Conservation (phyloP, 2,888 invertebrate species). For the Onchidella celtica region DNA sequence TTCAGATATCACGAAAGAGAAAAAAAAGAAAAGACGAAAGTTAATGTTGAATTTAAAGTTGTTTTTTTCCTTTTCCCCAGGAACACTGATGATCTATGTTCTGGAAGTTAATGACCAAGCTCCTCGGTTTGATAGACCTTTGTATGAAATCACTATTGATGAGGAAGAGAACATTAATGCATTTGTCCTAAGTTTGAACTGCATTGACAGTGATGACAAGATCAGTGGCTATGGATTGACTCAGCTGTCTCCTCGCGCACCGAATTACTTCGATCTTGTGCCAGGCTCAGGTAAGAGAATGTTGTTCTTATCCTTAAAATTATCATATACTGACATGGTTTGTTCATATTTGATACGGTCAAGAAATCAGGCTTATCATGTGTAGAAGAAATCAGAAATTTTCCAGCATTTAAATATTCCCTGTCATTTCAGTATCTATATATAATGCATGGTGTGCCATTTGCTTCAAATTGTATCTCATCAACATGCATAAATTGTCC, state of each 20-base stretch:
- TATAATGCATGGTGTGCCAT: too few species aligned
- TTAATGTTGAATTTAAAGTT: too few species aligned
- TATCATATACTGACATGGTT: not conserved
- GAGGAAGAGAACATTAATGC: constrained; percentile 70
- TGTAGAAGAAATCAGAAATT: too few species aligned
- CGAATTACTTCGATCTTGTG: constrained; percentile 19
- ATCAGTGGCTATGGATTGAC: constrained; percentile 59
- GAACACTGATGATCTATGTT: constrained; percentile 84
- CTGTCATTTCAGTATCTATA: too few species aligned
- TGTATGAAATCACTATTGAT: constrained; percentile 66
- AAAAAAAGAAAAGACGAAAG: too few species aligned
- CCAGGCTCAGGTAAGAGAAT: constrained; percentile 35
- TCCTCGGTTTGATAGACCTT: constrained; percentile 85
- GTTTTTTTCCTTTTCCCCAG: constrained; percentile 80
- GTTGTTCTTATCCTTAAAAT: not conserved
- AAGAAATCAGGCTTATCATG: too few species aligned
- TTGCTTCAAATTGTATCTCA: too few species aligned
- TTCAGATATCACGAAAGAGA: too few species aligned
- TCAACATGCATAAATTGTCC: too few species aligned
- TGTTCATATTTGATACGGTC: too few species aligned
- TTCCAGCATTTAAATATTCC: too few species aligned
- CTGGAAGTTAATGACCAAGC: constrained; percentile 84
- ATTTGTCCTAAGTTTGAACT: constrained; percentile 70
- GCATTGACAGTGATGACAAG: constrained; percentile 70
- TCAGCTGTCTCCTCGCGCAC: constrained; percentile 19